Evolutionary conservation across 2,113 vertebrate genomes (phyloP), one percentile per base, ranked within the genome.

Genomic region (Chionodraco myersi): DNA sequence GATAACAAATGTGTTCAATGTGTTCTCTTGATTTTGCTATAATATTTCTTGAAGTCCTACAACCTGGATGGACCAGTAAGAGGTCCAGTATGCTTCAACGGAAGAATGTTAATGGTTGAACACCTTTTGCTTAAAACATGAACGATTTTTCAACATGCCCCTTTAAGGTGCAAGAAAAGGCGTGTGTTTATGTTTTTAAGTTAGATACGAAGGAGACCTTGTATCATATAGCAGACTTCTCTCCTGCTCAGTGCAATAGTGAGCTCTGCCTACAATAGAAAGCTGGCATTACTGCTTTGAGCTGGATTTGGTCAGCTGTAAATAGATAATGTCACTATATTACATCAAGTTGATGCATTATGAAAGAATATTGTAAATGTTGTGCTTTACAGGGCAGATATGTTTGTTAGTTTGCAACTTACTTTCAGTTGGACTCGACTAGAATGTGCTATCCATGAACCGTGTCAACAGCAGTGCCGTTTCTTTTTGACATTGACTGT

Each of bases 401-500:
- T 30, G 30, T 9, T 21, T 47, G 23, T 58, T 1, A 6, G 26
- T 26, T 66, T 18, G 10, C 5, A 5, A 60, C n/a, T n/a, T 9
- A 1, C 45, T 47, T 21, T 49, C 23, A 56, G 34, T 14, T 36
- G 52, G 14, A 30, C 30, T 30, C 30, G 30, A 30, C 30, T 30
- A 30, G 30, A 30, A 30, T 30, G 30, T 13, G 15, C 21, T 44
- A 5, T 12, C 21, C 11, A 34, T 53, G 18, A 44, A 26, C 54
- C 57, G 36, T 63, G 36, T 62, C 68, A 49, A 6, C 41, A 53
- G 10, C 13, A 23, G 60, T 23, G 26, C 45, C 1, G 15, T 30
- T 51, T 70, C 30, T n/a, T 49, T 26, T 34, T 44, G 63, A 75
- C 54, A 64, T 65, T 45, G 13, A 68, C 48, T 71, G 34, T 16